Evolutionary conservation across 1,140 invertebrate genomes (phyloP), one percentile per base, ranked within the genome.

Genomic region (Zeugodacus cucurbitae): DNA sequence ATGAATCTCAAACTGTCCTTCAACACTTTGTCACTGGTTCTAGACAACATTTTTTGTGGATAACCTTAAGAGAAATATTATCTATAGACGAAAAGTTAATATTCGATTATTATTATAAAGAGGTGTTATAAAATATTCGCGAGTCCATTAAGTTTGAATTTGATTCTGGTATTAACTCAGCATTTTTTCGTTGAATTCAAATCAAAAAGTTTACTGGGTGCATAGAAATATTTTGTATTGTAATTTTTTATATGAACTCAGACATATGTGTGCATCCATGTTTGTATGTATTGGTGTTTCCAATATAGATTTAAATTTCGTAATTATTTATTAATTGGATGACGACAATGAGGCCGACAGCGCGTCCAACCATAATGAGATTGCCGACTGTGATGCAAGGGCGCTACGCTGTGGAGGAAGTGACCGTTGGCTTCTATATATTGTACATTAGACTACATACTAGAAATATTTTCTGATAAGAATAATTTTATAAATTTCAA

Each of bases 291-390:
- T 74, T 2, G 34, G 67, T 41, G 17, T 34, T 7, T 74, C 67
- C 20, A 74, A 74, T 74, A 34, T 74, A 41, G 14, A 74, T 74
- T 74, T 74, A 17, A 74, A 74, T 74, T 74, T 74, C 67, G 20
- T 74, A 74, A 74, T 74, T 82, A 41, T 82, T 48, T 29, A 82
- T 82, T 48, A 82, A 82, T 82, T 29, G 41, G 22, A 82, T 82
- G 74, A 82, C 74, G 74, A 44, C 74, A 82, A 82, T 82, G 64
- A 10, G 74, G 22, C n/a, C 41, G 34, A 41, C 22, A 10, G 74
- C 26, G 10, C 58, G 58, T 62, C 58, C 58, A 26, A 62, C 26
- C 58, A 62, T 26, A 62, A 26, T 10, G 58, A 62, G n/a, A 62
- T 26, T 62, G 58, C 8, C 48, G 34, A n/a, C 74, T 82, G 22